Conservation (phyloP, 2,797 vertebrate genomes). For the Fistularia commersonii region DNA sequence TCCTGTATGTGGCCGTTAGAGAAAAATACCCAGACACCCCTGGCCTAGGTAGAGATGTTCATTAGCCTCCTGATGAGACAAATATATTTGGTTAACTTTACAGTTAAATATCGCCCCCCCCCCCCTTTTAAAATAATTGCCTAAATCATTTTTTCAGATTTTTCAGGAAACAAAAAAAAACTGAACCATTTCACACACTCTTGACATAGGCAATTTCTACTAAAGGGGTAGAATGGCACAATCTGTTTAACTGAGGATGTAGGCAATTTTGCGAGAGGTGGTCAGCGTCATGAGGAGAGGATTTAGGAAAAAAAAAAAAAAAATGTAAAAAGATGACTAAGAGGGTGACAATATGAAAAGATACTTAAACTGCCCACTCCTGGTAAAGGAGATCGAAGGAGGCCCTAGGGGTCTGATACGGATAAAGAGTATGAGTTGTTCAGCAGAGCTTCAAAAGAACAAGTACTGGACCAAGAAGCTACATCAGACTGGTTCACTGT, state of each 20-base stretch:
- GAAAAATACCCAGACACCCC: background rate
- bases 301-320: no score
- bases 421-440: slow-evolving; percentile 59
- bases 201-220: no score
- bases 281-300: no score
- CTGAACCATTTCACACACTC: no score
- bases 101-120: slow-evolving; percentile 72
- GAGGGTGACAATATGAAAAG: slow-evolving; percentile 23
- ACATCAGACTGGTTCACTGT: slow-evolving; percentile 67
- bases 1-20: slow-evolving; percentile 8
- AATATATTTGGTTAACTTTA: slow-evolving; percentile 76
- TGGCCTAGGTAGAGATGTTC: slow-evolving; percentile 61
- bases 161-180: no score
- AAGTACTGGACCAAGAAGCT: slow-evolving; percentile 70
- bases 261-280: no score
- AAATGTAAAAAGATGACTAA: no score
- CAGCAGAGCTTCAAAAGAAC: slow-evolving; percentile 65
- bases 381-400: slow-evolving; percentile 74
- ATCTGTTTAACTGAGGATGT: no score
- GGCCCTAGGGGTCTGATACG: slow-evolving; percentile 63
- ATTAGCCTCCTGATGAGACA: slow-evolving; percentile 72
- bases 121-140: no score
- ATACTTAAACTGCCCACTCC: slow-evolving; percentile 66
- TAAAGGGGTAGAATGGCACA: no score
- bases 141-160: no score